A percentile compares a stretch with the other conserved stretches of the same genome.
These are phyloP conservation scores for Bolborhynchus lineola DNA, from an alignment of 2,113 vertebrate species.

Conservation along the genomic window DNA sequence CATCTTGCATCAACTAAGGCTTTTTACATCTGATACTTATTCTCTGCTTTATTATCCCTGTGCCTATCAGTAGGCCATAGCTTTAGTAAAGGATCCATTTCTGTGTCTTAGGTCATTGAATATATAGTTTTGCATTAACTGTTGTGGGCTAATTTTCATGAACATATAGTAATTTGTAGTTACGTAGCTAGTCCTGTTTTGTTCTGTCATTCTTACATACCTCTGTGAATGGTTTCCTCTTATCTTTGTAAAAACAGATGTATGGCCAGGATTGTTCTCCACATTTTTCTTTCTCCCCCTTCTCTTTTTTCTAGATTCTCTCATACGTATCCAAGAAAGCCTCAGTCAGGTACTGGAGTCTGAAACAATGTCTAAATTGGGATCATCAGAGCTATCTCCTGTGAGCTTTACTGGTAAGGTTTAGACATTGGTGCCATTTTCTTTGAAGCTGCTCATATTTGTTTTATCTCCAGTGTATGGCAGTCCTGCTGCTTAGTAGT, in stretches of 20 bases:
- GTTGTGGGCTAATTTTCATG: neutral
- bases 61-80: neutral
- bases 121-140: neutral
- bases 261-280: neutral
- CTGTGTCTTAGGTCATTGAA: neutral
- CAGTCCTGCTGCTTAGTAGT: neutral
- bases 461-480: neutral
- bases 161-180: neutral
- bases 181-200: neutral
- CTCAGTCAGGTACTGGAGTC: constrained; percentile 76
- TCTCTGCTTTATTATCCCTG: neutral
- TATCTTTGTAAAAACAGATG: neutral
- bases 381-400: constrained; percentile 71
- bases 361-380: constrained; percentile 69
- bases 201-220: neutral
- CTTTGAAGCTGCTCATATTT: neutral
- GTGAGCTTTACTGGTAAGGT: constrained; percentile 76
- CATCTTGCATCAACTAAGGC: neutral
- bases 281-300: neutral
- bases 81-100: neutral
- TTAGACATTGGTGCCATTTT: neutral
- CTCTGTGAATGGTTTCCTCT: neutral
- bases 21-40: neutral
- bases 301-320: constrained; percentile 80
- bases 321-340: constrained; percentile 84